Conservation (phyloP, 2,113 vertebrate species). For the Semnopithecus entellus region DNA sequence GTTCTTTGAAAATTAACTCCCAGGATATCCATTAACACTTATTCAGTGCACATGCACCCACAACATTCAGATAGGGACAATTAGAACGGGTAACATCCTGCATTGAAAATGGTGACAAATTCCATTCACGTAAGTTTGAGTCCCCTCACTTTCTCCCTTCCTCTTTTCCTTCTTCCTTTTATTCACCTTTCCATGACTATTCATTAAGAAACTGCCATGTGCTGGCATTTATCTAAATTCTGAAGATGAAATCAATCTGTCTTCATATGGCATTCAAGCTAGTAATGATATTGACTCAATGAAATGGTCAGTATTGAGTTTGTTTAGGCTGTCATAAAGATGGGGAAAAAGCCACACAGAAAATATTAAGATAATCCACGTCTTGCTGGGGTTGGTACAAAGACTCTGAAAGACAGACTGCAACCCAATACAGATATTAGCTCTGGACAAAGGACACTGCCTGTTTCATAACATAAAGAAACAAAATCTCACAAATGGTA, state of each 20-base stretch:
- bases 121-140: neutral
- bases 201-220: neutral
- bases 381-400: neutral
- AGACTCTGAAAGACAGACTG: neutral
- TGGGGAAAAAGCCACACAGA: neutral
- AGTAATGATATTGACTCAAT: fast-evolving
- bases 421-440: neutral
- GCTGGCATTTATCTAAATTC: neutral
- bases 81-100: fast-evolving
- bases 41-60: fast-evolving
- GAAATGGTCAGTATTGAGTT: neutral
- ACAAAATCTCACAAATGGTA: neutral
- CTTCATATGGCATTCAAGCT: neutral
- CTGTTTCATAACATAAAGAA: neutral
- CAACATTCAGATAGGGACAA: fast-evolving
- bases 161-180: neutral
- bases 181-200: neutral
- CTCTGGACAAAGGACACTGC: neutral
- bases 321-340: neutral
- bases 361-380: neutral
- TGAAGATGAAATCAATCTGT: neutral
- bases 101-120: neutral
- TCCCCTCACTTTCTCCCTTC: neutral
- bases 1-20: neutral
- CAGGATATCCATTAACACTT: too few species aligned